Percentiles rank a stretch among this genome's conserved stretches.
These are phyloP conservation scores for Drosophila austrosaltans DNA, from an alignment of 2,888 invertebrate species.

Conservation along the genomic window DNA sequence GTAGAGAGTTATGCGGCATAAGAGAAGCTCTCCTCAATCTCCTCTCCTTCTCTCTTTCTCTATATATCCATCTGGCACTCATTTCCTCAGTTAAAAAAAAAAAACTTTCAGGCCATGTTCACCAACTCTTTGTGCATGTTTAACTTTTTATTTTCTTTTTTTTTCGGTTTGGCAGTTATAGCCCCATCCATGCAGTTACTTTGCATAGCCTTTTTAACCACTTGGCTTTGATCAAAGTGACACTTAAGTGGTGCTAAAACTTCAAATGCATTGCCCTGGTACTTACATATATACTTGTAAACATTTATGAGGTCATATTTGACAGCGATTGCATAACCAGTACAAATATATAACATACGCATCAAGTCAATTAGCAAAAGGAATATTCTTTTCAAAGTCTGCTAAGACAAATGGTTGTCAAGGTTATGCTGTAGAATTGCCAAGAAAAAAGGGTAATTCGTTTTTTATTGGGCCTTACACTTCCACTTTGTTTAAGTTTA, in stretches of 20 bases:
- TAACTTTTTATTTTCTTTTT: slow-evolving; percentile 46
- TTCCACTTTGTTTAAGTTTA: no score
- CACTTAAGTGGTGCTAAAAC: slow-evolving; percentile 56
- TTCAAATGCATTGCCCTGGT: slow-evolving; percentile 42
- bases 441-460: no score
- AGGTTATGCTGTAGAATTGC: no score
- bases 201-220: not conserved
- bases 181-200: not conserved
- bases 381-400: not conserved
- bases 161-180: slow-evolving; percentile 22
- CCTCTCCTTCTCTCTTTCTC: not conserved
- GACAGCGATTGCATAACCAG: slow-evolving; percentile 1
- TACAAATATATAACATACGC: not conserved
- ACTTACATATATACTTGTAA: slow-evolving; percentile 13
- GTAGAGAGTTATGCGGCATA: slow-evolving; percentile 70
- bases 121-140: slow-evolving; percentile 68
- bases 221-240: slow-evolving; percentile 60
- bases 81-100: slow-evolving; percentile 59
- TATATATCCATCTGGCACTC: slow-evolving; percentile 41
- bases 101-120: slow-evolving; percentile 56
- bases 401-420: no score
- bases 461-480: no score
- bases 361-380: not conserved
- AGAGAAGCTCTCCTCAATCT: slow-evolving; percentile 26
- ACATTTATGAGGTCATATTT: slow-evolving; percentile 30